Base-by-base conservation (phyloP, 1,140 invertebrate species). In the Drosophila lini region DNA sequence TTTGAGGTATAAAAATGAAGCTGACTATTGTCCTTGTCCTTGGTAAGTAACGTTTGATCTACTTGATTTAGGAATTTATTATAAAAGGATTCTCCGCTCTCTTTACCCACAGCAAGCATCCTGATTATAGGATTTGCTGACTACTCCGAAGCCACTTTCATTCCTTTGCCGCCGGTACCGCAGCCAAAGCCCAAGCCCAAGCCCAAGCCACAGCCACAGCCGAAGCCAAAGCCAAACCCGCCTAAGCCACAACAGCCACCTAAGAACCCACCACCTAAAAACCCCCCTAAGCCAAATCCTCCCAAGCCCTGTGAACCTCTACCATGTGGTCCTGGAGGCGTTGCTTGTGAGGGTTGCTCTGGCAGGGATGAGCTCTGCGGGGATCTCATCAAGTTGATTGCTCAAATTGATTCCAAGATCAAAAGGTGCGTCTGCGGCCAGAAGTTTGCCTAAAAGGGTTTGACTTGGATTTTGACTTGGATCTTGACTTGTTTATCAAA, bases 291-390 rank as follows among this genome's bases (percentile, higher is more conserved):
- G 11, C 44, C 44, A 3, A 4, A 19, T 0, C 9, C 42, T 0
- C 13, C 45, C 6, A 41, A n/a, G 15, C 28, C 61, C 0, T 50
- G 47, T 11, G 3, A 22, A 4, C 34, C 48, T 2, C 32, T 3
- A 9, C 9, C 0, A 0, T 64, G 62, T 15, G 62, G 62, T 67
- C 67, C 62, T 15, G 67, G 48, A 10, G 67, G 67, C 0, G 3
- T 19, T 0, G 2, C 61, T 5, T 69, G 67, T 25, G 3, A 22
- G 0, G 65, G 48, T 2, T 70, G 67, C 28, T 8, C 7, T 1
- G 5, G 0, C 15, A n/a, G 25, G 41, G 41, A 68, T 0, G 0
- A 0, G 2, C 34, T 70, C 1, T 70, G 62, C 41, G 0, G n/a
- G 34, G 34, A 70, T 0, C 63, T 70, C 5, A 5, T 47, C 25